These are phyloP conservation scores for Synanceia verrucosa DNA, from an alignment of 2,797 vertebrate genomes.

Conservation along the genomic window DNA sequence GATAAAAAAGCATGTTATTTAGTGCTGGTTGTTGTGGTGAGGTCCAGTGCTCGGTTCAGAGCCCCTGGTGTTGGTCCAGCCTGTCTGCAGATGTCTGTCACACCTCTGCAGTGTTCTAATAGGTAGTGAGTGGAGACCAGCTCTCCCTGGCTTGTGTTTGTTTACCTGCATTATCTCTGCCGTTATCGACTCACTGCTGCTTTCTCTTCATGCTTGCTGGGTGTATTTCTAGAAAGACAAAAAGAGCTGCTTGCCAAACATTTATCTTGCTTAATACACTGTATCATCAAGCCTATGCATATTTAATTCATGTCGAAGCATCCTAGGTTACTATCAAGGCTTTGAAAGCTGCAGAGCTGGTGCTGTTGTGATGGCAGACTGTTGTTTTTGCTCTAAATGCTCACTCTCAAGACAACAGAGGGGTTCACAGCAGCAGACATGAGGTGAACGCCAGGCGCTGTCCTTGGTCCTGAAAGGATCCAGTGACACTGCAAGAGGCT, in stretches of 20 bases:
- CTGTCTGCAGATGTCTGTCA: slow-evolving; percentile 49
- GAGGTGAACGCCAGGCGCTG: slow-evolving; percentile 23
- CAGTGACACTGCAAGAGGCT: slow-evolving; percentile 20
- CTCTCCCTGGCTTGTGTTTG: slow-evolving; percentile 4
- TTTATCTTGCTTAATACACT: slow-evolving; percentile 6
- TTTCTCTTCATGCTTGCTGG: background rate
- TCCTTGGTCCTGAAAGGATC: slow-evolving; percentile 64
- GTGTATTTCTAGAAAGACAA: slow-evolving; percentile 14
- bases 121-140: slow-evolving; percentile 13
- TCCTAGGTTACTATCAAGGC: slow-evolving; percentile 23
- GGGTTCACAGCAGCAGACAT: slow-evolving; percentile 4
- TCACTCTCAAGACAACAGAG: slow-evolving; percentile 6
- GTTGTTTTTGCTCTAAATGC: slow-evolving; percentile 23
- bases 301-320: slow-evolving; percentile 32
- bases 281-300: slow-evolving; percentile 11
- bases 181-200: background rate
- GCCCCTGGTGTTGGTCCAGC: slow-evolving; percentile 30
- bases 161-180: slow-evolving; percentile 18
- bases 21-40: slow-evolving; percentile 20
- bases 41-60: slow-evolving; percentile 26
- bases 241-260: slow-evolving; percentile 9
- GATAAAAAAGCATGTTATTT: slow-evolving; percentile 36
- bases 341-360: slow-evolving; percentile 8
- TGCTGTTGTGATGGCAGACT: slow-evolving; percentile 35
- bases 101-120: slow-evolving; percentile 21